Percentiles rank a stretch among this genome's conserved stretches.
phyloP scores from a whole-genome alignment of 2,797 vertebrate species.

The Numenius phaeopus region DNA sequence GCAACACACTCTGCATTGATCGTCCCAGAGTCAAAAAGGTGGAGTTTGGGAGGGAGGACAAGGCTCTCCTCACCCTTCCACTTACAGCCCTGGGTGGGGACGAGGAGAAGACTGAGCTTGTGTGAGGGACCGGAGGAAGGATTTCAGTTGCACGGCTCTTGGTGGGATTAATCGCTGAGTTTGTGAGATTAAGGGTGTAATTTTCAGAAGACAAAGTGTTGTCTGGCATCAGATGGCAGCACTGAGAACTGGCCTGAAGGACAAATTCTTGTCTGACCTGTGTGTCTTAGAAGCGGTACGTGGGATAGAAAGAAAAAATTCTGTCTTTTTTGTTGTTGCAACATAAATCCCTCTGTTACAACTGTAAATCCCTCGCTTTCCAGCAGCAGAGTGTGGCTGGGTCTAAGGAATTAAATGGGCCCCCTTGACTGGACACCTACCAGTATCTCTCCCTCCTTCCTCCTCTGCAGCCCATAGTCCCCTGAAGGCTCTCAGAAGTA shows the following conservation, averaged over 20 bases:
- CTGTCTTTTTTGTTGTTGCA: too few relatives aligned
- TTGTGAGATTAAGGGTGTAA: neutral
- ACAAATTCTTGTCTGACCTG: neutral
- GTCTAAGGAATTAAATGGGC: neutral
- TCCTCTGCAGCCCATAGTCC: neutral
- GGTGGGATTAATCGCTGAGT: neutral
- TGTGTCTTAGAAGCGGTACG: neutral
- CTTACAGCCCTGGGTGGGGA: neutral
- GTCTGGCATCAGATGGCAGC: neutral
- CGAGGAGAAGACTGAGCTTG: neutral
- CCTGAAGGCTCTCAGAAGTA: neutral
- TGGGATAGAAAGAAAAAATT: neutral
- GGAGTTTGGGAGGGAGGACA: neutral
- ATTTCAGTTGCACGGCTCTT: neutral
- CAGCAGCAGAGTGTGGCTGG: neutral
- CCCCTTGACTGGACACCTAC: neutral
- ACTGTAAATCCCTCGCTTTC: neutral
- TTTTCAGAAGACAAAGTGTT: neutral
- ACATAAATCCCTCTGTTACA: neutral
- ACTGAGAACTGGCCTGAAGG: neutral
- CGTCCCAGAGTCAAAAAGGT: neutral
- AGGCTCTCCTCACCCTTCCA: neutral
- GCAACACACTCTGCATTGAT: neutral
- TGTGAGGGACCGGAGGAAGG: neutral
- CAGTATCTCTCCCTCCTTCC: neutral